Base-by-base conservation (phyloP, 2,888 invertebrate species). In the Lomographa bimaculata region DNA sequence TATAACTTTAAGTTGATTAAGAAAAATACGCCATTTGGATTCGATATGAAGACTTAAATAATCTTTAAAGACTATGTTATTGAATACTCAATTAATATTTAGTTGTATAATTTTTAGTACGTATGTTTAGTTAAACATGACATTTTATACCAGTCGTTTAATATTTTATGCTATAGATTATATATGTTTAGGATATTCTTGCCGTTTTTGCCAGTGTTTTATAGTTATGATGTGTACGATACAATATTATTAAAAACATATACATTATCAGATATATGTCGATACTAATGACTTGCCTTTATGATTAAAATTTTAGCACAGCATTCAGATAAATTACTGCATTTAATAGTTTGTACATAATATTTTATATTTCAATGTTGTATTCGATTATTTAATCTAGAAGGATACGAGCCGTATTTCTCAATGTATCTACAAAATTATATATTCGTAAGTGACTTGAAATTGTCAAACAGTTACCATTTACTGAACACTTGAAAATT, bases 261-360 rank as follows among this genome's bases (percentile, higher is more conserved):
- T n/a, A n/a, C n/a, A 14, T 14, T 14, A 3, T 33, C 29, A 36
- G 46, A 48, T 45, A 25, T 62, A 67, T 72, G 65, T 71, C 65
- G 65, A 55, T 55, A 46, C 8, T 42, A 42, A 50, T 52, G 54
- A 65, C 77, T 78, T 79, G 78, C 78, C 78, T 38, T 45, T 47
- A 26, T 50, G 17, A 42, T 27, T 9, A 16, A 8, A 34, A 39
- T 21, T 20, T 41, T 43, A 38, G 45, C 53, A 60, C 63, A 61
- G 61, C 57, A 53, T 57, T 62, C 33, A 42, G 9, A 47, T 43
- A 36, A 27, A 35, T 38, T 30, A 37, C 51, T 56, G 65, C 65
- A 66, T 70, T 70, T 68, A 71, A 51, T 64, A 62, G 56, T 54
- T 54, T 60, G 56, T 66, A 61, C 55, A 70, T 63, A 66, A 47